A percentile compares a stretch with the other conserved stretches of the same genome.
These are phyloP conservation scores for Trogon surrucura DNA, from an alignment of 2,113 vertebrate genomes.

Conservation along the genomic window DNA sequence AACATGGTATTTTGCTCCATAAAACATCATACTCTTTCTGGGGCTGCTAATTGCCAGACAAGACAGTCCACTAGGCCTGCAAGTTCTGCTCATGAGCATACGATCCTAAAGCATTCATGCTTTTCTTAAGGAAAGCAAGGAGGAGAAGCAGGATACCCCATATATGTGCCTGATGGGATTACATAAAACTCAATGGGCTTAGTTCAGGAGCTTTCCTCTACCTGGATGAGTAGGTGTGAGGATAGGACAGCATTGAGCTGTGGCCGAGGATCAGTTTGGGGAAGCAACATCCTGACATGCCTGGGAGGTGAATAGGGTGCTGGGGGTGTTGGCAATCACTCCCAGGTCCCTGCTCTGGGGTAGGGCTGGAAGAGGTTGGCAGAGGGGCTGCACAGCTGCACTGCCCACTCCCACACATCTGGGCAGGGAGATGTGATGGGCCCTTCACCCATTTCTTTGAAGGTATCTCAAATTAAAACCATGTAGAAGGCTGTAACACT, in stretches of 20 bases:
- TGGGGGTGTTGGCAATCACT: background rate
- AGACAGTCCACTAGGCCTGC: background rate
- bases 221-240: background rate
- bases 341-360: background rate
- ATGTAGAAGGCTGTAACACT: background rate
- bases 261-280: background rate
- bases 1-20: background rate
- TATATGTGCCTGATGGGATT: background rate
- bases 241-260: background rate
- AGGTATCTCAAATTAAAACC: background rate
- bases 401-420: background rate
- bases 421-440: background rate
- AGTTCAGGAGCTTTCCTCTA: background rate
- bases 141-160: background rate
- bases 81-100: background rate
- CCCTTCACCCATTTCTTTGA: background rate
- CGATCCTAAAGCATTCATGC: background rate
- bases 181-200: background rate
- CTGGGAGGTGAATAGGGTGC: background rate
- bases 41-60: background rate
- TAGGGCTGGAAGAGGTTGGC: background rate
- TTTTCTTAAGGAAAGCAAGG: background rate
- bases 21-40: background rate
- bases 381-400: background rate
- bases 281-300: background rate